Percentiles rank a stretch among this genome's conserved stretches.
phyloP scores from a whole-genome alignment of 2,113 vertebrate species.

The Microtus pennsylvanicus region DNA sequence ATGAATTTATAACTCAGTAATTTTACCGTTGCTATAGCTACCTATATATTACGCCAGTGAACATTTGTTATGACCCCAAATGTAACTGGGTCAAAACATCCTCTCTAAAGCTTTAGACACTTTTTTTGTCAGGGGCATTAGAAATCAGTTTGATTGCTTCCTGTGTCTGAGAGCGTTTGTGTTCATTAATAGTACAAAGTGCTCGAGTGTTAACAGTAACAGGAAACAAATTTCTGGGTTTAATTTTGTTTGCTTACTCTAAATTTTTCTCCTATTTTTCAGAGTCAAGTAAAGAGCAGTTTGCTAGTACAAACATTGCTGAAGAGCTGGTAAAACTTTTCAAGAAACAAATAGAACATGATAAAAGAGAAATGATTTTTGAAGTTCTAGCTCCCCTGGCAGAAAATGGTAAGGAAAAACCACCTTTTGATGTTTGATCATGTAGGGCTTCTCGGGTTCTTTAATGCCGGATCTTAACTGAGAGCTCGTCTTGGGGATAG shows the following conservation, averaged over 20 bases:
- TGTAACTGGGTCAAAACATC: conserved; percentile 70
- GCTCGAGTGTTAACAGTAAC: conserved; percentile 65
- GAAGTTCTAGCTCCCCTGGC: conserved; percentile 98
- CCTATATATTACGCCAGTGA: conserved; percentile 66
- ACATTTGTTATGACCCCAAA: conserved; percentile 75
- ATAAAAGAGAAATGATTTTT: conserved; percentile 99
- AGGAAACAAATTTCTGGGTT: conserved; percentile 67
- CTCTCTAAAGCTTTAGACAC: conserved; percentile 64
- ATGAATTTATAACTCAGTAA: conserved; percentile 66
- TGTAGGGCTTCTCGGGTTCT: background rate
- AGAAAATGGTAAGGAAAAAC: conserved; percentile 93
- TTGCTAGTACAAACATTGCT: conserved; percentile 96
- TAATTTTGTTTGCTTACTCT: conserved; percentile 75
- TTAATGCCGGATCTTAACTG: background rate
- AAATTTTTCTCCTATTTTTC: conserved; percentile 72
- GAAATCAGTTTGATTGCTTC: conserved; percentile 62
- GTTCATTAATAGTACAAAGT: conserved; percentile 74
- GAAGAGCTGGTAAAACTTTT: conserved; percentile 97
- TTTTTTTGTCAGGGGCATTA: conserved; percentile 69
- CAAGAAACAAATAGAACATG: conserved; percentile 96
- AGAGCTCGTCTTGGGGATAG: background rate
- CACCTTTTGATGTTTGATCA: background rate
- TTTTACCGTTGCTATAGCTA: conserved; percentile 79
- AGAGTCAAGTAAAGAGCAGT: conserved; percentile 99
- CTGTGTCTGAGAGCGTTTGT: conserved; percentile 67